Base-by-base conservation (phyloP, 2,797 vertebrate genomes). In the Chaetodon trifasciatus region DNA sequence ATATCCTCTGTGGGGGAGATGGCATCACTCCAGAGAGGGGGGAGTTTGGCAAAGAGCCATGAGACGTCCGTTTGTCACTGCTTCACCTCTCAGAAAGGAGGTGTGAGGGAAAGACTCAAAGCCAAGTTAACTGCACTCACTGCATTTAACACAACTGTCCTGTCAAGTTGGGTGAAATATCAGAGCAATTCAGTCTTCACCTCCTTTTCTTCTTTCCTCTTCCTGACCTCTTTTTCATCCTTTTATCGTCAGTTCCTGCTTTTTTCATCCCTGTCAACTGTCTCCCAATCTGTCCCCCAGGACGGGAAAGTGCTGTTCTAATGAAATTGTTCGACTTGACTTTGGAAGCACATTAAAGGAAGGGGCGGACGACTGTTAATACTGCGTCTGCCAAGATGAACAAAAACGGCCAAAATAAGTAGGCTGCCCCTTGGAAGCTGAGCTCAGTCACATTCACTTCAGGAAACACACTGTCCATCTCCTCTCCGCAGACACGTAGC, bases 291-390 rank as follows among this genome's bases (percentile, higher is more conserved):
- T 49, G 73, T 86, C 79, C 89, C 89, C 87, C 83, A 49, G 63
- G 84, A 90, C 85, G 84, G 75, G 81, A 82, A 79, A 85, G 81
- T 64, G 70, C 75, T 60, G 75, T 53, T 87, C 81, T 93, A 91
- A 93, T 94, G 84, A 92, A 93, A 92, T 84, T 84, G 84, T 91
- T 89, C 79, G 80, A 86, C 86, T 89, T 90, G 88, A 91, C 91
- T 93, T 92, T 94, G 93, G 94, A 94, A 84, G 85, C 53, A 91
- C 84, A 87, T 91, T 69, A 91, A 92, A 92, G 88, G 78, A 67
- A 69, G 69, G 58, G 56, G 35, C 67, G 89, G 87, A 92, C 86
- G 87, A 88, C 78, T 70, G 86, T 88, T 85, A 83, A 65, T 42
- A 55, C 49, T 49, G 62, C 57, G 49, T 72, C 69, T 82, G 88